Evolutionary conservation across 2,113 vertebrate genomes (phyloP).

Genomic region (Chascanopsetta lugubris): DNA sequence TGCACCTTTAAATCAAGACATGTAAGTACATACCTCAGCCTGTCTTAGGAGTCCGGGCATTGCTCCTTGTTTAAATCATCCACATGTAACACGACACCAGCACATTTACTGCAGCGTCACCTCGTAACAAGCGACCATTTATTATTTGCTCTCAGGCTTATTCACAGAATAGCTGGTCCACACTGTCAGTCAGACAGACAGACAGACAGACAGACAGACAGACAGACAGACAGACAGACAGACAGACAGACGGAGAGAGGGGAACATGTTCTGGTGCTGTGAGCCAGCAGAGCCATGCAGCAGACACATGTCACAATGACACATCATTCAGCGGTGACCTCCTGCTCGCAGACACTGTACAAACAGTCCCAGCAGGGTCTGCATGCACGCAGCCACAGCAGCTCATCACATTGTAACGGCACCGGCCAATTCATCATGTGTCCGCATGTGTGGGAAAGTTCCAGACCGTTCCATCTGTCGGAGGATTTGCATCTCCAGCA

Average conservation of each 20-base stretch:
- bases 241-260: no score
- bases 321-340: slow-evolving; percentile 23
- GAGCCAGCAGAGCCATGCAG: neutral
- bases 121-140: slow-evolving; percentile 8
- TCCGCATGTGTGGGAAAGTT: slow-evolving; percentile 46
- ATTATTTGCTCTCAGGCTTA: neutral
- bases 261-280: neutral
- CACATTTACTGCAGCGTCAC: slow-evolving; percentile 2
- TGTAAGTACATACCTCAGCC: no score
- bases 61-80: neutral
- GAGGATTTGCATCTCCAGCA: slow-evolving; percentile 26
- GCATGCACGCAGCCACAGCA: slow-evolving; percentile 4
- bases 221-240: no score
- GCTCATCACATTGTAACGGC: slow-evolving; percentile 36
- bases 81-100: slow-evolving; percentile 3
- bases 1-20: no score
- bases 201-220: no score
- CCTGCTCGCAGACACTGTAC: slow-evolving; percentile 16
- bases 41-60: no score
- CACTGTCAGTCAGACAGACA: no score
- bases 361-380: slow-evolving; percentile 33
- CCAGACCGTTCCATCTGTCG: slow-evolving; percentile 13
- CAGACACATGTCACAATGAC: neutral
- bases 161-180: neutral
- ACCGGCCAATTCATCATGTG: slow-evolving; percentile 28